phyloP scores from a whole-genome alignment of 2,888 invertebrate genomes.

The Imbricaverruca yamaguchii region DNA sequence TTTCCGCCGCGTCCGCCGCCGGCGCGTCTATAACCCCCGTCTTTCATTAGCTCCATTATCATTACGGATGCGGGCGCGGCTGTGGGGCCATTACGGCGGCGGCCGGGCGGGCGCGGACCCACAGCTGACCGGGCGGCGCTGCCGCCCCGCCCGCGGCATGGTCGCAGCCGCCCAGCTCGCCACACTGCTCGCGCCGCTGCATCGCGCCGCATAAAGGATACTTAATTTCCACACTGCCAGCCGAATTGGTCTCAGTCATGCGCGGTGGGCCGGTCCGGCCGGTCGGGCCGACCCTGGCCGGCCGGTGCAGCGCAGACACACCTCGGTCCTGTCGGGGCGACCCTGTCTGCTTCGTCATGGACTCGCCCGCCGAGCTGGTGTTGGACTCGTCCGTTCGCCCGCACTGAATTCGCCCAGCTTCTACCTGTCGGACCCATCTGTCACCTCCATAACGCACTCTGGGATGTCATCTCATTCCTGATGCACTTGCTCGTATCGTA shows the following conservation, averaged over 20 bases:
- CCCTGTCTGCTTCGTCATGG: no score
- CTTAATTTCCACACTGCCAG: neutral
- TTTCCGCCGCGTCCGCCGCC: conserved; percentile 26
- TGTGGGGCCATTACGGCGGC: neutral
- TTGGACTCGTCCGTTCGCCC: no score
- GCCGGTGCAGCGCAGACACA: neutral
- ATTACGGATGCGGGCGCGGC: conserved; percentile 11
- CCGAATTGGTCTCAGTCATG: neutral
- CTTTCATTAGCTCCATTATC: conserved; percentile 20
- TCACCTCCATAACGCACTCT: no score
- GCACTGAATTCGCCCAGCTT: no score
- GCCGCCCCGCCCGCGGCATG: neutral
- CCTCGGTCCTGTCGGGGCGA: no score
- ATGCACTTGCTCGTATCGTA: no score
- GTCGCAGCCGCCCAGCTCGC: neutral
- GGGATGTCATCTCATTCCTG: no score
- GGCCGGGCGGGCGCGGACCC: neutral
- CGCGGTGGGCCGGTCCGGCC: no score
- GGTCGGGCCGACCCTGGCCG: neutral
- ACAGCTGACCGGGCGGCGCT: neutral
- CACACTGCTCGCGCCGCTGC: no score
- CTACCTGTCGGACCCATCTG: no score
- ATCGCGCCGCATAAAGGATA: no score
- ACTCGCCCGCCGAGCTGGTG: no score
- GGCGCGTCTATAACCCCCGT: conserved; percentile 19